These are phyloP conservation scores for Magallana angulata DNA, from an alignment of 1,140 invertebrate species.

Conservation along the genomic window DNA sequence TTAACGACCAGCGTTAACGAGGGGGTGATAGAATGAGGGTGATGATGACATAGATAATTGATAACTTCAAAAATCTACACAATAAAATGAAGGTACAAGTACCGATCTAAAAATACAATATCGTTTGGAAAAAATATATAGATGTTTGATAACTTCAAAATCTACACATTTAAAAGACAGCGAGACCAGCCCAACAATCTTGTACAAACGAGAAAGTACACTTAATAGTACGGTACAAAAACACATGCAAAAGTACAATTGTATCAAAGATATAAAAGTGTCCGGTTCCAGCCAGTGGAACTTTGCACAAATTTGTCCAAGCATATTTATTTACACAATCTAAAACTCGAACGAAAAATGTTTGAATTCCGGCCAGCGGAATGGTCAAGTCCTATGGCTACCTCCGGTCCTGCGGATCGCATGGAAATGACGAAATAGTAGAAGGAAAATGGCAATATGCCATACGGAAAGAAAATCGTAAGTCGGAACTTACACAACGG, in stretches of 20 bases:
- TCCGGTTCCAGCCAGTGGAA: constrained; percentile 24
- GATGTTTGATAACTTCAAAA: constrained; percentile 32
- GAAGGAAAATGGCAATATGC: constrained; percentile 75
- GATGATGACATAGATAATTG: constrained; percentile 35
- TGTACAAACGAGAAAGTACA: constrained; percentile 21
- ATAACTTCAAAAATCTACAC: constrained; percentile 31
- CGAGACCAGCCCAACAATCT: constrained; percentile 10
- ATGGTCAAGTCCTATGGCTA: constrained; percentile 16
- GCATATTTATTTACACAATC: constrained; percentile 13
- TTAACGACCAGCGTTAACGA: constrained; percentile 52
- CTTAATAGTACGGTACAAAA: constrained; percentile 1
- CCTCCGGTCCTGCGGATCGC: constrained; percentile 49
- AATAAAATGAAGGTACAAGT: constrained; percentile 25
- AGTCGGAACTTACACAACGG: constrained; percentile 72
- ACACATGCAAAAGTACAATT: not conserved
- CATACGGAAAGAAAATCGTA: constrained; percentile 72
- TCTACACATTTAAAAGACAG: constrained; percentile 7
- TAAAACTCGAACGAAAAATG: constrained; percentile 25
- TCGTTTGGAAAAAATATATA: constrained; percentile 27
- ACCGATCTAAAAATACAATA: constrained; percentile 31
- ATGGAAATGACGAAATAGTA: constrained; percentile 46
- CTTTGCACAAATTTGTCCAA: constrained; percentile 41
- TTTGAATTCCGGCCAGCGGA: constrained; percentile 53
- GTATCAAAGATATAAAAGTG: constrained; percentile 41
- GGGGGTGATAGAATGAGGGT: not conserved